Evolutionary conservation across 2,888 invertebrate species (phyloP).

Genomic region (Cacoxenus indagator): DNA sequence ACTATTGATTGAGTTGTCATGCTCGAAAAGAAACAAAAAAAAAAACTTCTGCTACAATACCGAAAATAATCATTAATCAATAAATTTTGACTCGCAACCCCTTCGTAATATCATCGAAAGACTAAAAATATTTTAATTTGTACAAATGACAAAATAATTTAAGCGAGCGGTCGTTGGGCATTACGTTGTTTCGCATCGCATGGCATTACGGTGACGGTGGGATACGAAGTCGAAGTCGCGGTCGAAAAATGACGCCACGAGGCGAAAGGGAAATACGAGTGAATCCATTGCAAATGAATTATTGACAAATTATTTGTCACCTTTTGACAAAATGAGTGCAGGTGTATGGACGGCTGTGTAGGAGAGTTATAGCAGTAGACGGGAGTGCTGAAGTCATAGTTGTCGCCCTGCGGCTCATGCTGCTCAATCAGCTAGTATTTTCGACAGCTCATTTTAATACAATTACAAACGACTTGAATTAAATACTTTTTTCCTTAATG

Average conservation of each 20-base stretch:
- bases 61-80: neutral
- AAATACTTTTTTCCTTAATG: too few species aligned
- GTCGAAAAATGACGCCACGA: neutral
- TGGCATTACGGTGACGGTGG: too few species aligned
- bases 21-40: neutral
- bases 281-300: conserved; percentile 39
- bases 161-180: conserved; percentile 42
- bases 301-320: conserved; percentile 70
- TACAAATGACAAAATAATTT: conserved; percentile 65
- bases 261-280: conserved; percentile 34
- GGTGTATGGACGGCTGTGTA: neutral
- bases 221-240: neutral
- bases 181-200: too few species aligned
- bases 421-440: neutral
- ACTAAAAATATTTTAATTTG: conserved; percentile 54
- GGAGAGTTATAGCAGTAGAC: neutral
- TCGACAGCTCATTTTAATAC: conserved; percentile 39
- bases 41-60: conserved; percentile 1
- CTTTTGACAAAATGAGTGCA: conserved; percentile 63
- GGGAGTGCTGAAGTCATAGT: conserved; percentile 22
- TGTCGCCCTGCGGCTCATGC: conserved; percentile 18
- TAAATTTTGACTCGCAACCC: conserved; percentile 33
- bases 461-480: conserved; percentile 37
- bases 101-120: conserved; percentile 33
- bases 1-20: conserved; percentile 40